phyloP scores from a whole-genome alignment of 2,797 vertebrate genomes.

The Lates japonicus region DNA sequence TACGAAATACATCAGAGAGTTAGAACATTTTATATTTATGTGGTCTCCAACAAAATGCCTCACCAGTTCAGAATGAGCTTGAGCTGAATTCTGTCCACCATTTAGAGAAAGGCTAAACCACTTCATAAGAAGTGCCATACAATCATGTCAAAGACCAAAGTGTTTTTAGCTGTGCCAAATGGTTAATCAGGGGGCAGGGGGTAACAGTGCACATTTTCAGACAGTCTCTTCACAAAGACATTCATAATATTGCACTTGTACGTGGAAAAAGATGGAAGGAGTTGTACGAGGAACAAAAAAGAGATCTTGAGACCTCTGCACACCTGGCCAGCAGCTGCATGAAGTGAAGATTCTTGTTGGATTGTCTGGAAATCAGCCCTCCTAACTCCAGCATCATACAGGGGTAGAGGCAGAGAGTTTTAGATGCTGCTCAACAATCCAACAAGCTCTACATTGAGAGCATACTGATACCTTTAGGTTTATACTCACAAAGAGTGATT shows the following conservation, averaged over 20 bases:
- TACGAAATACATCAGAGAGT: neutral
- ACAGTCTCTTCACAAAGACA: too few species aligned
- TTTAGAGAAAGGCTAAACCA: neutral
- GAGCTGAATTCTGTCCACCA: neutral
- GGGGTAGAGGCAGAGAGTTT: neutral
- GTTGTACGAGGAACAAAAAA: neutral
- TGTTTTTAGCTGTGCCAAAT: neutral
- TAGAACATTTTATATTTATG: neutral
- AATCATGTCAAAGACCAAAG: neutral
- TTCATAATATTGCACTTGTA: neutral
- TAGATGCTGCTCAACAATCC: neutral
- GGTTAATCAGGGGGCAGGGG: neutral
- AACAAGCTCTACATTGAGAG: neutral
- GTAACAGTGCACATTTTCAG: neutral
- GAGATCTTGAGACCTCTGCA: neutral
- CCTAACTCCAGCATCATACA: neutral
- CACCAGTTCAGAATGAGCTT: neutral
- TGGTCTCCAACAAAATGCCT: neutral
- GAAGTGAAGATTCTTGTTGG: neutral
- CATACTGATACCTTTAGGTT: neutral
- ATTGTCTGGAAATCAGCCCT: neutral
- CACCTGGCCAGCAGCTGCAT: neutral
- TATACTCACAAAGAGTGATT: neutral
- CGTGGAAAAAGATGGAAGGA: neutral
- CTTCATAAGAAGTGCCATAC: neutral